phyloP scores from a whole-genome alignment of 2,113 vertebrate species.

The Colaptes auratus region DNA sequence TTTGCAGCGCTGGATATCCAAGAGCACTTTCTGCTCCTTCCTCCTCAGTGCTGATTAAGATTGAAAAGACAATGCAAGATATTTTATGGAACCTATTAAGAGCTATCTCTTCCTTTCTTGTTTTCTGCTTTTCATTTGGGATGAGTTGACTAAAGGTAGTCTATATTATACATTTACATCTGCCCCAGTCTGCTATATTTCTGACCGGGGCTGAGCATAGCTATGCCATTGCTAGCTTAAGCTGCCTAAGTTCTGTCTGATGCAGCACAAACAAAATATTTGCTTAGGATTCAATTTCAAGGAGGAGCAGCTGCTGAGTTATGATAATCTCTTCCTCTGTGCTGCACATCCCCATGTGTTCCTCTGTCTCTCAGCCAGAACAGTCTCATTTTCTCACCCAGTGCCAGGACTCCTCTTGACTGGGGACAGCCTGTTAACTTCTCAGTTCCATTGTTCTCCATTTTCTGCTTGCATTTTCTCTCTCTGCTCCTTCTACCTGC shows the following conservation, averaged over 20 bases:
- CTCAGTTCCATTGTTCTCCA: neutral
- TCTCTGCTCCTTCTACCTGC: neutral
- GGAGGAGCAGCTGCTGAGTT: constrained; percentile 17
- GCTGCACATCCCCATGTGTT: neutral
- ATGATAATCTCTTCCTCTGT: neutral
- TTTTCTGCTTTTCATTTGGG: neutral
- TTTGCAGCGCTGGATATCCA: constrained; percentile 14
- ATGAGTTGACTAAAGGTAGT: neutral
- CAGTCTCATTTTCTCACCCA: neutral
- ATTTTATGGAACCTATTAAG: neutral
- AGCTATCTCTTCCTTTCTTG: neutral
- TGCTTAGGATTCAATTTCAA: constrained; percentile 18
- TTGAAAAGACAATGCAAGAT: neutral
- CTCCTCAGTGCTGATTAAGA: neutral
- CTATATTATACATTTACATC: neutral
- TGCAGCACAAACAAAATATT: constrained; percentile 14
- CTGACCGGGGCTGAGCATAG: neutral
- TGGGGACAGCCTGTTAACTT: neutral
- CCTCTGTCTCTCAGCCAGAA: neutral
- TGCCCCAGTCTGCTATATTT: neutral
- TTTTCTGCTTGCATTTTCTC: neutral
- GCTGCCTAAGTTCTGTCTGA: neutral
- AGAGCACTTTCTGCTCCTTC: neutral
- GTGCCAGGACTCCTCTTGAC: neutral
- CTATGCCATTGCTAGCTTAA: neutral